These are phyloP conservation scores for Corythoichthys haematopterus DNA, from an alignment of 2,113 vertebrate species.

Conservation along the genomic window DNA sequence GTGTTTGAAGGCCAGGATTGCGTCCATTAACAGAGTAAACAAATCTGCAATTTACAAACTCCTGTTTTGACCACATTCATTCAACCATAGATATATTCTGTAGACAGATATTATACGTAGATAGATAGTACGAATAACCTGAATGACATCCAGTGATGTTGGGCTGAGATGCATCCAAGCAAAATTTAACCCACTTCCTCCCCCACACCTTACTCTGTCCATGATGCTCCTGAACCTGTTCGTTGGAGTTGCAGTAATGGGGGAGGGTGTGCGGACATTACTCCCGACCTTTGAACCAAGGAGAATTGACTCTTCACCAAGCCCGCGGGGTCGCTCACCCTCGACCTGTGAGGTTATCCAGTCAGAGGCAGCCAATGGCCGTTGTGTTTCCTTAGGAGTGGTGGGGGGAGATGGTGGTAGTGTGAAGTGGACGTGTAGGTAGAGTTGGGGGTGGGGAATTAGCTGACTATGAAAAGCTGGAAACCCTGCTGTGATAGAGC, in stretches of 20 bases:
- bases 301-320: slow-evolving; percentile 71
- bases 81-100: too few relatives aligned
- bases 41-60: too few relatives aligned
- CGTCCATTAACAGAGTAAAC: too few relatives aligned
- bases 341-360: slow-evolving; percentile 52
- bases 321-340: slow-evolving; percentile 62
- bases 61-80: too few relatives aligned
- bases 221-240: slow-evolving; percentile 22
- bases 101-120: too few relatives aligned
- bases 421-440: slow-evolving; percentile 6
- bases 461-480: slow-evolving; percentile 48
- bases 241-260: background rate
- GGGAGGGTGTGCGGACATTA: slow-evolving; percentile 30
- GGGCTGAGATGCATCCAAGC: slow-evolving; percentile 27
- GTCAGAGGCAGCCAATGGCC: slow-evolving; percentile 62
- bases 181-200: slow-evolving; percentile 40
- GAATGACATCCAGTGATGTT: slow-evolving; percentile 25
- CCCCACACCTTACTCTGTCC: slow-evolving; percentile 15
- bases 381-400: slow-evolving; percentile 33
- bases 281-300: slow-evolving; percentile 56
- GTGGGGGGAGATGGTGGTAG: slow-evolving; percentile 15
- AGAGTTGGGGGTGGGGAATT: slow-evolving; percentile 2
- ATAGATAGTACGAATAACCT: too few relatives aligned
- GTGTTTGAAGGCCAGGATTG: too few relatives aligned
- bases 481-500: slow-evolving; percentile 57